Conservation (phyloP, 2,797 vertebrate species). For the Phrynocephalus forsythii region DNA sequence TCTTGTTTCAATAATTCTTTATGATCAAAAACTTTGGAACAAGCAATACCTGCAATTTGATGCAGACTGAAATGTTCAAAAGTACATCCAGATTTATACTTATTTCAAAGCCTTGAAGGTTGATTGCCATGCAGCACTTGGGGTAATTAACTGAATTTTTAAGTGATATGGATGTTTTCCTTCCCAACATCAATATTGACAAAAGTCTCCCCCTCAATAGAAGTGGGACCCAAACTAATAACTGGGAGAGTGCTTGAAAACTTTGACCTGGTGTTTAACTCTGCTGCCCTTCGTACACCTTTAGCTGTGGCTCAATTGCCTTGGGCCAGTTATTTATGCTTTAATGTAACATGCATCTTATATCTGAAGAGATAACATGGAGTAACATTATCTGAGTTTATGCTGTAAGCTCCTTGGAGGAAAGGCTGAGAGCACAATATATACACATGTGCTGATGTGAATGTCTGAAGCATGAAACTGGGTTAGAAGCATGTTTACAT, state of each 20-base stretch:
- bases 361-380: not conserved
- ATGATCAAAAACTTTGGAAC: no score
- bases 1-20: no score
- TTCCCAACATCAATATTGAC: no score
- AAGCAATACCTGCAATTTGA: not conserved
- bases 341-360: not conserved
- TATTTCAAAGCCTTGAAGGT: not conserved
- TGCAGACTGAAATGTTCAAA: not conserved
- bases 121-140: not conserved
- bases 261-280: no score
- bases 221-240: no score
- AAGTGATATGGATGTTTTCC: no score
- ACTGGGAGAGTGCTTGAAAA: not conserved
- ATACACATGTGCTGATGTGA: not conserved
- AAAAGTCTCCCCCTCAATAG: no score
- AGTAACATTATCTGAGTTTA: not conserved
- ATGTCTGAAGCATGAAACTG: not conserved
- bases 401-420: not conserved
- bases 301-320: not conserved
- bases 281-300: not conserved
- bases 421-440: not conserved
- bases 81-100: not conserved
- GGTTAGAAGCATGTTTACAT: not conserved
- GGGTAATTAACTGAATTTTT: no score
- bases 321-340: not conserved